Percentiles rank a stretch among this genome's conserved stretches.
Conservation (phyloP, 2,113 vertebrate genomes). For the Bombycilla garrulus region DNA sequence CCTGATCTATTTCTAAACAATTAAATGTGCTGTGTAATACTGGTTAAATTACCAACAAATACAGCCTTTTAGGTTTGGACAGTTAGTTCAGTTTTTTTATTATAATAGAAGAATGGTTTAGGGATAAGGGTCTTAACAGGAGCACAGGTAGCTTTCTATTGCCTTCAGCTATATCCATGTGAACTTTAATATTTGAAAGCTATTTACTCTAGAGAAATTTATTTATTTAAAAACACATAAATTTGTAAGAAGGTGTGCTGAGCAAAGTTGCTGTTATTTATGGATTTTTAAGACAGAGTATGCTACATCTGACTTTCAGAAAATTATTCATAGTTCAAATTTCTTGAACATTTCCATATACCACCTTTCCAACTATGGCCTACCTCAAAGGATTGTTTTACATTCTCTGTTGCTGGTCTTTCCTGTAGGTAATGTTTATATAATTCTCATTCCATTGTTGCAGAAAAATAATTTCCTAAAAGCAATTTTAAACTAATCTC, state of each 20-base stretch:
- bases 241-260: not conserved
- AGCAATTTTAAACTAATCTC: not conserved
- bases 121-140: not conserved
- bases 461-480: constrained; percentile 8
- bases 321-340: not conserved
- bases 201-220: not conserved
- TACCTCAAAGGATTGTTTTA: not conserved
- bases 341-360: not conserved
- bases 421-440: not conserved
- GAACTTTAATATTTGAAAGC: not conserved
- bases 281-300: not conserved
- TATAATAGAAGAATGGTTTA: not conserved
- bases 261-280: not conserved
- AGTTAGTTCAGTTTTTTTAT: not conserved
- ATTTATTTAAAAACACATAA: not conserved
- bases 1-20: not conserved
- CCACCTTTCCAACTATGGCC: not conserved
- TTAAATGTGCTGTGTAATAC: not conserved
- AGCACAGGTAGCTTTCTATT: not conserved
- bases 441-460: not conserved
- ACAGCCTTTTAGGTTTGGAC: not conserved
- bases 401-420: not conserved
- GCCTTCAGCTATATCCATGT: not conserved
- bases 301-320: not conserved
- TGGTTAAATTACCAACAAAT: not conserved